These are phyloP conservation scores for Adoxophyes honmai DNA, from an alignment of 1,140 invertebrate species.

Conservation along the genomic window DNA sequence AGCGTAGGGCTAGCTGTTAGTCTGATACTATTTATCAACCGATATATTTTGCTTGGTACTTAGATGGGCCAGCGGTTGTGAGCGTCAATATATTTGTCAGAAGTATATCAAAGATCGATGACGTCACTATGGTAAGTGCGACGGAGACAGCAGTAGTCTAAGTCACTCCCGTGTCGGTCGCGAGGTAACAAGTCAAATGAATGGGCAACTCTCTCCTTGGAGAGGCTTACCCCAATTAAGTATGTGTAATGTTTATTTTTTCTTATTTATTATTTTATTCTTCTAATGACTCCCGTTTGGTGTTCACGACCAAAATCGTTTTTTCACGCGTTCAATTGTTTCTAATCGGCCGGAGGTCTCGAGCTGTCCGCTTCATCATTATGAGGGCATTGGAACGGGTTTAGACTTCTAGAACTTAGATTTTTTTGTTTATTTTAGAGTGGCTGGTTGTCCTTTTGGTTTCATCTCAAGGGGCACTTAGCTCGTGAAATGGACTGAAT, in stretches of 20 bases:
- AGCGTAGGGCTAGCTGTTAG: slow-evolving; percentile 51
- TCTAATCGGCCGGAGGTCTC: slow-evolving; percentile 17
- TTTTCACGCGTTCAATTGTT: slow-evolving; percentile 48
- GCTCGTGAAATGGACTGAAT: slow-evolving; percentile 37
- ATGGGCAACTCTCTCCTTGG: slow-evolving; percentile 68
- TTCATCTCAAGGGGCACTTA: slow-evolving; percentile 34
- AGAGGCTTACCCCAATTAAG: slow-evolving; percentile 58
- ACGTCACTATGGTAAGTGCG: slow-evolving; percentile 97
- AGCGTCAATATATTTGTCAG: slow-evolving; percentile 97
- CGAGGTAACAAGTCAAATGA: slow-evolving; percentile 73
- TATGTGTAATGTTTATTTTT: slow-evolving; percentile 55
- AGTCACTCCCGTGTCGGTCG: slow-evolving; percentile 31
- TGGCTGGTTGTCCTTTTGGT: slow-evolving; percentile 42
- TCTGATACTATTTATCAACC: slow-evolving; percentile 47
- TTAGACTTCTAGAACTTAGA: slow-evolving; percentile 24
- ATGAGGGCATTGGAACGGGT: slow-evolving; percentile 8
- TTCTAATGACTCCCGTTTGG: slow-evolving; percentile 44
- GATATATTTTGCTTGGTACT: slow-evolving; percentile 74
- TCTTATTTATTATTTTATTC: slow-evolving; percentile 42
- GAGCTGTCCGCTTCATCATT: neutral
- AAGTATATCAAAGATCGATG: slow-evolving; percentile 99
- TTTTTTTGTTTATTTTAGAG: slow-evolving; percentile 32
- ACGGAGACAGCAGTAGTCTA: slow-evolving; percentile 57
- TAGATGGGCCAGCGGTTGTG: slow-evolving; percentile 94
- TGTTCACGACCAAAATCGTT: slow-evolving; percentile 76